A percentile compares a stretch with the other conserved stretches of the same genome.
Evolutionary conservation across 2,113 vertebrate species (phyloP).

Genomic region (Dicerorhinus sumatrensis): DNA sequence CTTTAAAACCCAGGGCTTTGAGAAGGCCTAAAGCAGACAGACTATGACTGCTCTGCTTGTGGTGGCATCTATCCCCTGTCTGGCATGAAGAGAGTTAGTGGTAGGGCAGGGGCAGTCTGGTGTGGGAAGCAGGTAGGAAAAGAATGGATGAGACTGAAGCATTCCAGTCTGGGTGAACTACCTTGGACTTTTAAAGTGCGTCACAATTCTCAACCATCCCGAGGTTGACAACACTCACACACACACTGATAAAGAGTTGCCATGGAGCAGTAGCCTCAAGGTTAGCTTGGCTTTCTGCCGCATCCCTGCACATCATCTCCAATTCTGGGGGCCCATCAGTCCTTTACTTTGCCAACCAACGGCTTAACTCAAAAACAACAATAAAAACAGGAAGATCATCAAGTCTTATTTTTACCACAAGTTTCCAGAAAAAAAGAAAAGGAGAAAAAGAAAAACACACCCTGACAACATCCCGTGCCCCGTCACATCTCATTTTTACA

Average conservation of each 20-base stretch:
- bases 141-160: background rate
- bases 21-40: background rate
- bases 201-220: background rate
- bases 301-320: background rate
- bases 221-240: background rate
- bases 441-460: background rate
- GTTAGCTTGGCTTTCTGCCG: background rate
- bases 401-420: conserved; percentile 83
- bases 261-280: background rate
- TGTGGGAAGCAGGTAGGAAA: background rate
- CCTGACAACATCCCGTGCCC: conserved; percentile 84
- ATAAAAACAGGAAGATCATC: conserved; percentile 25
- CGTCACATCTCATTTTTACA: conserved; percentile 87
- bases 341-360: background rate
- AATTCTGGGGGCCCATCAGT: background rate
- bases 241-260: background rate
- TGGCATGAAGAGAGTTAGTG: background rate
- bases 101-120: background rate
- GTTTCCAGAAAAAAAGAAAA: conserved; percentile 75
- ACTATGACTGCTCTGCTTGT: background rate
- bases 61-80: background rate
- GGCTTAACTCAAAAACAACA: background rate
- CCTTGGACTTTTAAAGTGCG: background rate
- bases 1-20: background rate
- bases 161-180: background rate